Evolutionary conservation across 2,797 vertebrate species (phyloP), one percentile per base, ranked within the genome.

Genomic region (Mus spretus): DNA sequence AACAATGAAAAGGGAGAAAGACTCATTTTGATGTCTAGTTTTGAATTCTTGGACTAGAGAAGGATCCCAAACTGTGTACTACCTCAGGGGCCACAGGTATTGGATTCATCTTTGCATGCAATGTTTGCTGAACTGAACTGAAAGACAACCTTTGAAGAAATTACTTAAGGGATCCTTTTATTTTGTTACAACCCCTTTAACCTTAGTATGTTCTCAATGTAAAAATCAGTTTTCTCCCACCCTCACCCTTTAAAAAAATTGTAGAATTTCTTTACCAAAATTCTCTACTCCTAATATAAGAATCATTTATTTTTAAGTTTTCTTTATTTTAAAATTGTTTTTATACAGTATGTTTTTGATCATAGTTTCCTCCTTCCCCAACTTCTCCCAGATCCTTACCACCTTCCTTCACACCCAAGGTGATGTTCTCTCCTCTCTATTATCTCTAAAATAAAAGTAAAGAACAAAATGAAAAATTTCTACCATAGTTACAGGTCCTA

Each of bases 111-210:
- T 40, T 50, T 90, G 15, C 37, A 63, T 57, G 91, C 40, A 88
- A 20, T 84, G 67, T 95, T 89, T 78, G 67, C 7, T 67, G 59
- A 90, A 47, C 6, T 81, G 87, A 91, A 57, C 28, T 94, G 70
- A 94, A 94, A 93, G 22, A 65, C 37, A 74, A 77, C 47, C 77
- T 55, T 93, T 86, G 70, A 63, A 70, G 50, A 91, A 89, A 91
- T 85, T 55, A 72, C 4, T 72, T 93, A 70, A 53, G 83, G 31
- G n/a, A 34, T 82, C 59, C 53, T 77, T 85, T 87, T 57, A 92
- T 28, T 83, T 63, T 24, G 50, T 24, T 47, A 91, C n/a, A 92
- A 90, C 1, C 6, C 14, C 37, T 89, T 63, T 91, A 83, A 81
- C n/a, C n/a, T 40, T 11, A 88, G 15, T 74, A 91, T 86, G 89